A percentile compares a stretch with the other conserved stretches of the same genome.
These are phyloP conservation scores for Acrocera orbiculus DNA, from an alignment of 2,888 invertebrate species.

Conservation along the genomic window DNA sequence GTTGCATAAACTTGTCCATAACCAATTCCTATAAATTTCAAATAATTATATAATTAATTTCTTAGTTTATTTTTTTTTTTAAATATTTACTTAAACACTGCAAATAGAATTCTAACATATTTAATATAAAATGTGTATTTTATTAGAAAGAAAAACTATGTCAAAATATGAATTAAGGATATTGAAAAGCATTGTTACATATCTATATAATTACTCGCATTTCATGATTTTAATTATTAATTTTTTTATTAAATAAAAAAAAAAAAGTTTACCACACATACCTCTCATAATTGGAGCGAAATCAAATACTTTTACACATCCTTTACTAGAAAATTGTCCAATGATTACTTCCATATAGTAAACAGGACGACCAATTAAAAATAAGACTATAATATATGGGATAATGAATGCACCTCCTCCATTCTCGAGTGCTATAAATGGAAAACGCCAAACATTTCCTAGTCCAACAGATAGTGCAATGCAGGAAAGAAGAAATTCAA, in stretches of 20 bases:
- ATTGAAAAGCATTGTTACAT: too few species aligned
- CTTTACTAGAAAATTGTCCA: slow-evolving; percentile 54
- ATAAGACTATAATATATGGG: slow-evolving; percentile 44
- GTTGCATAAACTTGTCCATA: slow-evolving; percentile 38
- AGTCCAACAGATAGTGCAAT: slow-evolving; percentile 42
- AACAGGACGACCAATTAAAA: slow-evolving; percentile 46
- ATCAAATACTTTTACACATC: slow-evolving; percentile 46
- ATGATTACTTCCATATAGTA: slow-evolving; percentile 55
- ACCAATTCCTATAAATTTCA: slow-evolving; percentile 33
- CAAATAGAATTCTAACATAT: too few species aligned
- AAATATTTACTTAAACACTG: too few species aligned
- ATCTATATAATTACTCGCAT: too few species aligned
- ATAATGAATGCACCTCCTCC: slow-evolving; percentile 51
- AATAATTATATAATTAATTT: not conserved
- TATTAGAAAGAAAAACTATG: not conserved
- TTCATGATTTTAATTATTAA: too few species aligned
- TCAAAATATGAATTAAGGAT: too few species aligned
- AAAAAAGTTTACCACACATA: slow-evolving; percentile 23
- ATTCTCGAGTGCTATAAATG: slow-evolving; percentile 44
- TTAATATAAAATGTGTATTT: too few species aligned
- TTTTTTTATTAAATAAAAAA: too few species aligned
- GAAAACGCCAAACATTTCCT: slow-evolving; percentile 51
- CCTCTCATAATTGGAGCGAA: slow-evolving; percentile 51
- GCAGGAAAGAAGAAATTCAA: slow-evolving; percentile 46
- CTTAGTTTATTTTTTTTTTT: not conserved